These are phyloP conservation scores for Alectura lathami DNA, from an alignment of 2,113 vertebrate species.

Conservation along the genomic window DNA sequence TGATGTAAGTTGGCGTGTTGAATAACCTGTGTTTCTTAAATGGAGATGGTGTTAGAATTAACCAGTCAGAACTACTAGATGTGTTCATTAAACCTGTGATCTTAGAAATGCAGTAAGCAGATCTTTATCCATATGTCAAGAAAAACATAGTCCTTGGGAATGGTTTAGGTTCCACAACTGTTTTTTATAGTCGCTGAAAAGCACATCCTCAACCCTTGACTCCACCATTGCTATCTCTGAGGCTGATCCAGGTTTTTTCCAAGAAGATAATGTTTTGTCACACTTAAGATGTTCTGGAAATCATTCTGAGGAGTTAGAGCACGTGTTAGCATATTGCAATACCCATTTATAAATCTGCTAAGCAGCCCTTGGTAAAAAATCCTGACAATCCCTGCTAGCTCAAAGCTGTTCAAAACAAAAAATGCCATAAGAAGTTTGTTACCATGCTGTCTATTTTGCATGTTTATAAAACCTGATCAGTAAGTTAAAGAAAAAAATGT, in stretches of 20 bases:
- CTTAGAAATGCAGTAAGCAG: background rate
- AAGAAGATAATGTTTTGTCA: background rate
- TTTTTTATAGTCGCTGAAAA: background rate
- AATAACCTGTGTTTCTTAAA: background rate
- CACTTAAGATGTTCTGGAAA: background rate
- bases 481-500: background rate
- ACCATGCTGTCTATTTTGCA: background rate
- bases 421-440: background rate
- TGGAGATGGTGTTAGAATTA: background rate
- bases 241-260: background rate
- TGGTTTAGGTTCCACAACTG: background rate
- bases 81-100: background rate
- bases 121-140: background rate
- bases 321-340: background rate
- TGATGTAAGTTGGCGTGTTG: background rate
- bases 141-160: background rate
- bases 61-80: background rate
- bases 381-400: background rate
- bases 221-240: background rate
- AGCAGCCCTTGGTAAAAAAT: background rate
- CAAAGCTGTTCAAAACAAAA: constrained; percentile 11
- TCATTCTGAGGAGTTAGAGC: background rate
- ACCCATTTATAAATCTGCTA: background rate
- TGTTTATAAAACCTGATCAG: background rate
- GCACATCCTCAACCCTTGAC: background rate